Conservation (phyloP, 2,113 vertebrate species). For the Corythornis cristatus region DNA sequence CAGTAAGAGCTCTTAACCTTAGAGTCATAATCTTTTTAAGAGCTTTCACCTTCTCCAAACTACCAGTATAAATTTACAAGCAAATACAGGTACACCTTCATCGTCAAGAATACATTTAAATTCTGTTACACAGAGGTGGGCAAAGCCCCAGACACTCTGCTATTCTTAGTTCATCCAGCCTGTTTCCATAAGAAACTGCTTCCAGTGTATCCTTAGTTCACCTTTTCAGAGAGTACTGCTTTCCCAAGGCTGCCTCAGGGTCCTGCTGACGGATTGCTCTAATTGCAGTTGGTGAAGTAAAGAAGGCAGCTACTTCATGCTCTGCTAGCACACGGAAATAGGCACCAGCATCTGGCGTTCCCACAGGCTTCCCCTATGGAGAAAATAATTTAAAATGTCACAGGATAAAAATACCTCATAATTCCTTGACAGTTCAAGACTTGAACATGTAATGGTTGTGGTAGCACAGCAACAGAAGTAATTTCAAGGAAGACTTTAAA, state of each 20-base stretch:
- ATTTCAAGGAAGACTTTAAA: slow-evolving; percentile 9
- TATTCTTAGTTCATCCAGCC: neutral
- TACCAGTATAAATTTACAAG: neutral
- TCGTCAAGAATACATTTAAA: neutral
- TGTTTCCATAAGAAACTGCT: slow-evolving; percentile 14
- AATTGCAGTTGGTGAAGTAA: slow-evolving; percentile 94
- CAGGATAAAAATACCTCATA: slow-evolving; percentile 61
- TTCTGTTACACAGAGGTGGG: neutral
- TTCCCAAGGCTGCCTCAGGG: slow-evolving; percentile 81
- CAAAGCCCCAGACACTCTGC: neutral
- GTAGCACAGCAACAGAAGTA: slow-evolving; percentile 20
- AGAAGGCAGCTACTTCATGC: slow-evolving; percentile 85
- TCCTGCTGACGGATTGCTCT: slow-evolving; percentile 97
- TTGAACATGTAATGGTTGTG: neutral
- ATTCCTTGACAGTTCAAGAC: slow-evolving; percentile 62
- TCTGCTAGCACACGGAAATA: slow-evolving; percentile 95
- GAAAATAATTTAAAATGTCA: slow-evolving; percentile 75
- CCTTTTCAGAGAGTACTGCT: slow-evolving; percentile 85
- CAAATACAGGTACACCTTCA: neutral
- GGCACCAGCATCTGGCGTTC: slow-evolving; percentile 91
- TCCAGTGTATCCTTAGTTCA: slow-evolving; percentile 68
- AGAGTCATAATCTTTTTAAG: neutral
- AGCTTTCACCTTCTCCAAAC: neutral
- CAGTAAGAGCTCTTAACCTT: neutral
- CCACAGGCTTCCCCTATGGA: slow-evolving; percentile 93